Evolutionary conservation across 2,113 vertebrate genomes (phyloP).

Genomic region (Rousettus leschenaultii): DNA sequence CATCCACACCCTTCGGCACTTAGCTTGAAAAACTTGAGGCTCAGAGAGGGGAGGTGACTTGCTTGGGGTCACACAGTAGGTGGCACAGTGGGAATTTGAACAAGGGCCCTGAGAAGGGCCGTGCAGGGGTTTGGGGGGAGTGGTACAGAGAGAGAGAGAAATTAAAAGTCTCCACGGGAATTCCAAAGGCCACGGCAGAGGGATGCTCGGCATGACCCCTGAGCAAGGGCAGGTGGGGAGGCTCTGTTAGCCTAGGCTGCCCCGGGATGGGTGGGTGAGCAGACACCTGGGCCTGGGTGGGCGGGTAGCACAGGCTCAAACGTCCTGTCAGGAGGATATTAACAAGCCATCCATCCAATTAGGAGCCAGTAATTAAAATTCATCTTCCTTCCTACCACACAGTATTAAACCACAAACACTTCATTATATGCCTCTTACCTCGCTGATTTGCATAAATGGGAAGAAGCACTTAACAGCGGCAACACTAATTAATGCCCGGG

Average conservation of each 20-base stretch:
- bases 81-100: neutral
- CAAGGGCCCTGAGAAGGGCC: neutral
- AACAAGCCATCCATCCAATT: constrained; percentile 82
- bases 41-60: neutral
- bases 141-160: neutral
- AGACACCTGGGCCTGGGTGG: neutral
- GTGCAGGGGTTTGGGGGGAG: neutral
- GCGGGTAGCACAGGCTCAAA: constrained; percentile 53
- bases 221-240: neutral
- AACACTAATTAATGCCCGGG: constrained; percentile 69
- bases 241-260: accelerated
- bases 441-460: constrained; percentile 80
- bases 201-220: neutral
- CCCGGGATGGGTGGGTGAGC: neutral
- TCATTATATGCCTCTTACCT: constrained; percentile 85
- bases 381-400: constrained; percentile 75
- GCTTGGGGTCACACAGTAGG: neutral
- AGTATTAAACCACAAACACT: constrained; percentile 82
- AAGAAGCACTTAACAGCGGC: constrained; percentile 75
- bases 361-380: constrained; percentile 87
- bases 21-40: neutral
- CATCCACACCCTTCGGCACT: accelerated
- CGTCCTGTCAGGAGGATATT: constrained; percentile 76
- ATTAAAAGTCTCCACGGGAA: accelerated
- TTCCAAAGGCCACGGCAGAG: neutral